These are phyloP conservation scores for Cynodonichthys magdalenae DNA, from an alignment of 2,797 vertebrate species.

Conservation along the genomic window DNA sequence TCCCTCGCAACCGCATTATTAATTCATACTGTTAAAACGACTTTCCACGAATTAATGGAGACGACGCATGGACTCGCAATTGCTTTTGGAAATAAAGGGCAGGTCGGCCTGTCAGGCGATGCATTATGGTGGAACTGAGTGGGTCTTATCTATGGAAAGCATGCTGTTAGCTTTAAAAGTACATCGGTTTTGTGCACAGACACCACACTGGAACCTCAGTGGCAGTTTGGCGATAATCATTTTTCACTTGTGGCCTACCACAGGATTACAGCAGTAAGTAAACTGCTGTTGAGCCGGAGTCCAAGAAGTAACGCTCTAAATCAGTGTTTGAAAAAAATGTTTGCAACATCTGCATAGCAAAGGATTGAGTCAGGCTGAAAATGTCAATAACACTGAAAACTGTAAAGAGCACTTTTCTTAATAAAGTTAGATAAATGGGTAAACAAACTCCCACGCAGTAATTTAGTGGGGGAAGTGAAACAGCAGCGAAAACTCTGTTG, in stretches of 20 bases:
- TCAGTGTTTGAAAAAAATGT: constrained; percentile 21
- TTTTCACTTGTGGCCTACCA: constrained; percentile 67
- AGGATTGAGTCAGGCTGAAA: constrained; percentile 36
- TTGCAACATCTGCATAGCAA: constrained; percentile 27
- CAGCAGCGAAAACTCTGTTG: constrained; percentile 12
- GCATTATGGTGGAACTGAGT: constrained; percentile 78
- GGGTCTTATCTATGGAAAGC: constrained; percentile 76
- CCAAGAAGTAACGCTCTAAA: background rate
- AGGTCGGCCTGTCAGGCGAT: constrained; percentile 69
- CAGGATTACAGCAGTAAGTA: constrained; percentile 55
- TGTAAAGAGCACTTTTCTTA: constrained; percentile 13
- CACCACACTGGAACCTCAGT: constrained; percentile 55
- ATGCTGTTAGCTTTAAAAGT: constrained; percentile 70
- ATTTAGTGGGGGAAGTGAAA: constrained; percentile 27
- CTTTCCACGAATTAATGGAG: constrained; percentile 88
- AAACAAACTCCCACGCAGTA: constrained; percentile 33
- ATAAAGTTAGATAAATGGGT: constrained; percentile 30
- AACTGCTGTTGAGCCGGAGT: constrained; percentile 54
- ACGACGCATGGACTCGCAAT: constrained; percentile 70
- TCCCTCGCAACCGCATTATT: constrained; percentile 83
- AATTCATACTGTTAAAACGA: constrained; percentile 90
- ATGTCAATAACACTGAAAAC: constrained; percentile 4
- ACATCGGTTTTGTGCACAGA: constrained; percentile 38
- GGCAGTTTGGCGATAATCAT: constrained; percentile 53
- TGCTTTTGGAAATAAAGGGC: constrained; percentile 79